phyloP scores from a whole-genome alignment of 2,113 vertebrate genomes.

The Scatophagus argus region DNA sequence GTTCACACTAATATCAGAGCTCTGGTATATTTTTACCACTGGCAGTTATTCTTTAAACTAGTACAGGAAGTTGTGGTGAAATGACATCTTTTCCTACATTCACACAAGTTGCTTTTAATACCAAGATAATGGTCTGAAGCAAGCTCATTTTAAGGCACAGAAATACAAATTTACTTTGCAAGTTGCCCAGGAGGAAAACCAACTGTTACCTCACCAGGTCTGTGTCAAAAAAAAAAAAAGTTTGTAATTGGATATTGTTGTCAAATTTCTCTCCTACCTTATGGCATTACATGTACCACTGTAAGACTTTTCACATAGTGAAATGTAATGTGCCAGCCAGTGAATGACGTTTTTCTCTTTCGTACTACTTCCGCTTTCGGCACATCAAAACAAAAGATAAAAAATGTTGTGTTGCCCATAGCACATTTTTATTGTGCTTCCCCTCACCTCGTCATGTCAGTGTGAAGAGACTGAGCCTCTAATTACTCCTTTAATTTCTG shows the following conservation, averaged over 20 bases:
- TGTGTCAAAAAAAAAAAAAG: constrained; percentile 12
- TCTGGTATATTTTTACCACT: not conserved
- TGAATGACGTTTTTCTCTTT: not conserved
- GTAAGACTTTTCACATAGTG: not conserved
- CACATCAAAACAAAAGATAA: not conserved
- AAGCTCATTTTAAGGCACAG: not conserved
- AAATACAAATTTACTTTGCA: not conserved
- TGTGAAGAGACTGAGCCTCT: constrained; percentile 27
- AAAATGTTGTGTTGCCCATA: not conserved
- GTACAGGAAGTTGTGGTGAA: not conserved
- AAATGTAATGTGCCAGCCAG: not conserved
- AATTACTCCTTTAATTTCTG: constrained; percentile 51
- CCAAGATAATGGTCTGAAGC: constrained; percentile 1
- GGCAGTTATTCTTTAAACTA: not conserved
- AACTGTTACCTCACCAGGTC: not conserved
- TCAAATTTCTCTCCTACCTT: not conserved
- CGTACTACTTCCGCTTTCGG: not conserved
- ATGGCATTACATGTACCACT: not conserved
- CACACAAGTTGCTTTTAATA: not conserved
- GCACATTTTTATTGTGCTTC: constrained; percentile 1
- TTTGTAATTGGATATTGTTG: not conserved
- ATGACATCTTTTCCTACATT: too few species aligned
- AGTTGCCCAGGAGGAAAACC: not conserved
- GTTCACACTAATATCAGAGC: not conserved
- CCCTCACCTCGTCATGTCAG: constrained; percentile 23